Evolutionary conservation across 2,113 vertebrate genomes (phyloP).

Genomic region (Macrotis lagotis): DNA sequence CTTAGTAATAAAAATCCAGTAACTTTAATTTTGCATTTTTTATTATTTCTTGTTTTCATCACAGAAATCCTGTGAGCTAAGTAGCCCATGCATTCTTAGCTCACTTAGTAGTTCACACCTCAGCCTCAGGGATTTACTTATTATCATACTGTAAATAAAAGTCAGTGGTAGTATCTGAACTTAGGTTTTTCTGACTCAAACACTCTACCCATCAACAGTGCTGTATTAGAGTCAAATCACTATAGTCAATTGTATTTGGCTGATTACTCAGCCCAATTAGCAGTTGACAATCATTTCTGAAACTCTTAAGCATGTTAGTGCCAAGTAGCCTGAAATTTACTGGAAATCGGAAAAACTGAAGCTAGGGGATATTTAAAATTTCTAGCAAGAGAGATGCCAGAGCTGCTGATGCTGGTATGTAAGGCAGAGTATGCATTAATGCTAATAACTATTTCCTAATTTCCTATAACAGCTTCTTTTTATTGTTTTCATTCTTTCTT

Average conservation of each 20-base stretch:
- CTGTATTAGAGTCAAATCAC: not conserved
- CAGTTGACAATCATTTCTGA: not conserved
- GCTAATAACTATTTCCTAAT: not conserved
- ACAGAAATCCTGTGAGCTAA: not conserved
- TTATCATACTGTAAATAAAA: not conserved
- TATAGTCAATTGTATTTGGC: not conserved
- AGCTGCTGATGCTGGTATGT: not conserved
- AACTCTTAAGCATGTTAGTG: not conserved
- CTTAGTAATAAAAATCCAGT: constrained; percentile 30
- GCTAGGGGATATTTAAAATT: constrained; percentile 18
- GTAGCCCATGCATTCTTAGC: not conserved
- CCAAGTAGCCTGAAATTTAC: not conserved
- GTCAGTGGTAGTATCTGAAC: not conserved
- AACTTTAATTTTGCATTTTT: not conserved
- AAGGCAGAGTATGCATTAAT: not conserved
- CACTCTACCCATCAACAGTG: not conserved
- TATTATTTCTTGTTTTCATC: not conserved
- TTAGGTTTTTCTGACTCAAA: not conserved
- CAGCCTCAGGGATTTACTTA: not conserved
- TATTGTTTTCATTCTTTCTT: not conserved
- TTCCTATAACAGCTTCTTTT: not conserved
- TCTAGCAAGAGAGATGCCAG: not conserved
- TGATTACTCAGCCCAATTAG: not conserved
- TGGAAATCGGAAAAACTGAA: not conserved
- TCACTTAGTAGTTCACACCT: not conserved